phyloP scores from a whole-genome alignment of 2,888 invertebrate species.

The Pollenia amentaria region DNA sequence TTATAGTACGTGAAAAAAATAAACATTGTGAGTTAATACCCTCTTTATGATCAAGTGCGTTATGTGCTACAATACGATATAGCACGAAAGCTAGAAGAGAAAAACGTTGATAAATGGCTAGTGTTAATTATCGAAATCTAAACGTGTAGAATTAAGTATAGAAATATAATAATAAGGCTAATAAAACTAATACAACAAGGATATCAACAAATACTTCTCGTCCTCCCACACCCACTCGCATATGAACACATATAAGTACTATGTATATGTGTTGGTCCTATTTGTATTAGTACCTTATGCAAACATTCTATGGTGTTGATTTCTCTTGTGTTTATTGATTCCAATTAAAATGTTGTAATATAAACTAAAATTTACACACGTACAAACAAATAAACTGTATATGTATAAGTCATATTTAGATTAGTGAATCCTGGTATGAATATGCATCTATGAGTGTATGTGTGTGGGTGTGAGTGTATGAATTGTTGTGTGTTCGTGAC shows the following conservation, averaged over 20 bases:
- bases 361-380: neutral
- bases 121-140: neutral
- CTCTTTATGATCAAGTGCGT: too few relatives aligned
- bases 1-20: too few relatives aligned
- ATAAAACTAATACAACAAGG: too few relatives aligned
- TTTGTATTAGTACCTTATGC: neutral
- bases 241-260: neutral
- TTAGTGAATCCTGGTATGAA: neutral
- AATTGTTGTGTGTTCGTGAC: too few relatives aligned
- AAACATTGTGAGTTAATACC: too few relatives aligned
- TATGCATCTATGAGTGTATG: neutral
- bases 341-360: slow-evolving; percentile 50
- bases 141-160: neutral
- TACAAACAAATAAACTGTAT: too few relatives aligned
- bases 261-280: neutral
- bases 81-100: neutral
- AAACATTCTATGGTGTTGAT: neutral
- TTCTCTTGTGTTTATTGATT: slow-evolving; percentile 47
- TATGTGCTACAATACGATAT: too few relatives aligned
- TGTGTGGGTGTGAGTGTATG: too few relatives aligned
- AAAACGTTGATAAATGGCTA: neutral
- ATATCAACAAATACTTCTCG: too few relatives aligned
- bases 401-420: too few relatives aligned
- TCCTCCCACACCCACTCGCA: neutral
- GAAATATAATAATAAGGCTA: too few relatives aligned